A percentile compares a stretch with the other conserved stretches of the same genome.
Evolutionary conservation across 2,797 vertebrate genomes (phyloP).

Genomic region (Prunella strophiata): DNA sequence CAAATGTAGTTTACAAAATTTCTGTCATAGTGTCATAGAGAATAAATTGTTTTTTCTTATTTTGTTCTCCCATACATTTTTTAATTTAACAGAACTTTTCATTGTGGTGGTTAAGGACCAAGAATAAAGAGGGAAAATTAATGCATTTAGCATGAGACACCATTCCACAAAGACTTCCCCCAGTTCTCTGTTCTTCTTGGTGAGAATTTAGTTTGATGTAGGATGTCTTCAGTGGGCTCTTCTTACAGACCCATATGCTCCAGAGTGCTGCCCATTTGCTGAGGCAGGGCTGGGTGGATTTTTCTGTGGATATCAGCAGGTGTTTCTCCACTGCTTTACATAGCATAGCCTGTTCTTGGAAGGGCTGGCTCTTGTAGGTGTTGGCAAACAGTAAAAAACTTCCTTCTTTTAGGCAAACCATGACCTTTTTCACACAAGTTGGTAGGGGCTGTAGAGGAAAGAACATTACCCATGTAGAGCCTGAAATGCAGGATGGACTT

Average conservation of each 20-base stretch:
- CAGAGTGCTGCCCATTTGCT: neutral
- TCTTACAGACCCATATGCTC: neutral
- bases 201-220: neutral
- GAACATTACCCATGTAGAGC: neutral
- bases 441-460: neutral
- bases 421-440: neutral
- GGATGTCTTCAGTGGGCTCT: neutral
- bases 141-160: neutral
- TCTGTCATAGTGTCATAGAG: neutral
- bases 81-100: neutral
- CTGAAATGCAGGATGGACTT: neutral
- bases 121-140: neutral
- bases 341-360: neutral
- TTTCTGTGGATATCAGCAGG: neutral
- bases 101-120: neutral
- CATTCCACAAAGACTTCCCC: neutral
- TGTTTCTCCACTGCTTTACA: neutral
- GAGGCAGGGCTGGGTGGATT: accelerated
- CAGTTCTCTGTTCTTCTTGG: neutral
- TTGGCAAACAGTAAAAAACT: neutral
- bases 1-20: neutral
- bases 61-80: neutral
- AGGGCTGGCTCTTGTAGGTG: neutral
- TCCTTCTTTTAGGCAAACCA: neutral
- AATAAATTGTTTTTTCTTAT: neutral